Conservation (phyloP, 2,113 vertebrate species). For the Perca fluviatilis region DNA sequence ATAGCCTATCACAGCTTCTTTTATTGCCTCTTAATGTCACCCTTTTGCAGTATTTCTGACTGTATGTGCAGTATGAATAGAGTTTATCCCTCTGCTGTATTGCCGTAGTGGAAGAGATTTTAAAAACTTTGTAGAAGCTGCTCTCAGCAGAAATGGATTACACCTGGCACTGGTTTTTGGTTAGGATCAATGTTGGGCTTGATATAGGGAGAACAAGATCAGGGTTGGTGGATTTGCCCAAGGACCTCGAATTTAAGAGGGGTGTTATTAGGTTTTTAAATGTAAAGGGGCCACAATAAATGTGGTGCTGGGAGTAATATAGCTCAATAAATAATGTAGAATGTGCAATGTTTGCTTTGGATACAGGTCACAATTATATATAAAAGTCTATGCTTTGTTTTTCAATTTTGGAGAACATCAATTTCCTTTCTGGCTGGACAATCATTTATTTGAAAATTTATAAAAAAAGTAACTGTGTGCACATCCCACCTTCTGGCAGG, state of each 20-base stretch:
- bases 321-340: slow-evolving; percentile 19
- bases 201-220: slow-evolving; percentile 29
- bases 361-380: not conserved
- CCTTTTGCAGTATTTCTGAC: slow-evolving; percentile 19
- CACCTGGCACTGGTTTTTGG: slow-evolving; percentile 34
- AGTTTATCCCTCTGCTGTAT: slow-evolving; percentile 31
- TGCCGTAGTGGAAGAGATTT: slow-evolving; percentile 26
- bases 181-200: slow-evolving; percentile 43
- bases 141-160: slow-evolving; percentile 57
- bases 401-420: not conserved
- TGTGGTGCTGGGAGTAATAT: slow-evolving; percentile 1
- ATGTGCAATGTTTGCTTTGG: slow-evolving; percentile 24
- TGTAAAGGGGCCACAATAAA: slow-evolving; percentile 27
- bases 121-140: slow-evolving; percentile 34
- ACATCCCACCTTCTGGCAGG: no score
- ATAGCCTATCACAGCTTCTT: slow-evolving; percentile 28
- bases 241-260: slow-evolving; percentile 26
- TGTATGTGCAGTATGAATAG: slow-evolving; percentile 28
- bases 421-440: not conserved
- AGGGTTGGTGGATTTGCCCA: slow-evolving; percentile 16
- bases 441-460: no score
- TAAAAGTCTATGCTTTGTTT: slow-evolving; percentile 4
- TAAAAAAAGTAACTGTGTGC: no score
- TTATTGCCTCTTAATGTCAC: slow-evolving; percentile 55
- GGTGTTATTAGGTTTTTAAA: slow-evolving; percentile 25